Base-by-base conservation (phyloP, 2,797 vertebrate genomes). In the Scleropages formosus region DNA sequence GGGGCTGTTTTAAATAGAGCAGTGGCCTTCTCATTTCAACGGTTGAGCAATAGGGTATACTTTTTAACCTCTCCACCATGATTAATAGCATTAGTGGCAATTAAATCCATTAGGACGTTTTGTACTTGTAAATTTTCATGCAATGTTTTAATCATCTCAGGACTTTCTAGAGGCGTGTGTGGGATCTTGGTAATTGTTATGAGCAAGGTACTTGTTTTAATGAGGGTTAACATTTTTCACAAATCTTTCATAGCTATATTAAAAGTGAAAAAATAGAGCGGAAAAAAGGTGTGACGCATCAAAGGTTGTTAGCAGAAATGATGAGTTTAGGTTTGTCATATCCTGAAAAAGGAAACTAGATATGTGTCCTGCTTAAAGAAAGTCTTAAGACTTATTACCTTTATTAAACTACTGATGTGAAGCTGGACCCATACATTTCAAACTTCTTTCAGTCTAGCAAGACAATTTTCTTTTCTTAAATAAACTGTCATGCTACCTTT, bases 391-490 rank as follows among this genome's bases (percentile, higher is more conserved):
- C 94, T 95, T 96, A 96, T 97, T 93, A 92, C 95, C 93, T 95
- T 95, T 96, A 95, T 96, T 96, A 96, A 94, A 95, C 90, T 90
- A 87, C 89, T 94, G 94, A 93, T 93, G 94, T 93, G 89, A 93
- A 92, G 92, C 88, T 93, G 94, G 94, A 87, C 90, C 92, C 89
- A 96, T 95, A 94, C 94, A 94, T 95, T 94, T 94, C 90, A 89
- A 91, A 89, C 91, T 93, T 92, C 92, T 93, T 90, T 82, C 85
- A 79, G 86, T 94, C 92, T 96, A 95, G 94, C 92, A 93, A 96
- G 96, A 98, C 97, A 98, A 98, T 99, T 98, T 99, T 98, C 96
- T 97, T 97, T 98, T 97, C 96, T 98, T 98, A 99, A 99, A 99
- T 98, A 99, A 98, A 98, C 96, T 99, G 97, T 99, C 97, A 99